Percentiles rank a stretch among this genome's conserved stretches.
phyloP scores from a whole-genome alignment of 1,140 invertebrate species.

The Episyrphus balteatus region DNA sequence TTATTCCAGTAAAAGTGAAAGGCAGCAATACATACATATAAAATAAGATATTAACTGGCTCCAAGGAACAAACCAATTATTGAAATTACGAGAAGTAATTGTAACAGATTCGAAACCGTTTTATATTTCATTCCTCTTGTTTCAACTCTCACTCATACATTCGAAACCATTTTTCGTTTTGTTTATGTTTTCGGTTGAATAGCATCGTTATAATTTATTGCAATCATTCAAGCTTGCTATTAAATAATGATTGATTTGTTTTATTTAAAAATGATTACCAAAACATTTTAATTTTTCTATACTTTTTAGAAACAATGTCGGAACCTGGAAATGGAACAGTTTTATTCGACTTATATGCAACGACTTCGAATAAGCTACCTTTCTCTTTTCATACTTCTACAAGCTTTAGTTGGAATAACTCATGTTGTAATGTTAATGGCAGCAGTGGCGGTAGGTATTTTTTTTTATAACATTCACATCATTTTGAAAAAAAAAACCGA shows the following conservation, averaged over 20 bases:
- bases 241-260: neutral
- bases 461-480: conserved; percentile 5
- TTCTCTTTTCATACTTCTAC: conserved; percentile 59
- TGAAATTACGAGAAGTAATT: too few relatives aligned
- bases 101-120: too few relatives aligned
- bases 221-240: neutral
- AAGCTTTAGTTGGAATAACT: conserved; percentile 48
- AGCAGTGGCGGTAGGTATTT: conserved; percentile 39
- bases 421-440: conserved; percentile 49
- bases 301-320: conserved; percentile 54
- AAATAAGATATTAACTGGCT: too few relatives aligned
- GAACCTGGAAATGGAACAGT: conserved; percentile 56
- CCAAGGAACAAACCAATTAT: too few relatives aligned
- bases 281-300: neutral
- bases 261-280: conserved; percentile 2
- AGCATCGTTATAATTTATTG: too few relatives aligned
- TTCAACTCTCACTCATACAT: too few relatives aligned
- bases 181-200: too few relatives aligned
- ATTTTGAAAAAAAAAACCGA: too few relatives aligned
- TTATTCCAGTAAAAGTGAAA: too few relatives aligned
- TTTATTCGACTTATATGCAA: conserved; percentile 62
- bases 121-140: too few relatives aligned
- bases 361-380: conserved; percentile 65
- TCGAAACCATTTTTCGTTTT: too few relatives aligned
- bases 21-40: too few relatives aligned